Base-by-base conservation (phyloP, 2,888 invertebrate species). In the Agrotis exclamationis region DNA sequence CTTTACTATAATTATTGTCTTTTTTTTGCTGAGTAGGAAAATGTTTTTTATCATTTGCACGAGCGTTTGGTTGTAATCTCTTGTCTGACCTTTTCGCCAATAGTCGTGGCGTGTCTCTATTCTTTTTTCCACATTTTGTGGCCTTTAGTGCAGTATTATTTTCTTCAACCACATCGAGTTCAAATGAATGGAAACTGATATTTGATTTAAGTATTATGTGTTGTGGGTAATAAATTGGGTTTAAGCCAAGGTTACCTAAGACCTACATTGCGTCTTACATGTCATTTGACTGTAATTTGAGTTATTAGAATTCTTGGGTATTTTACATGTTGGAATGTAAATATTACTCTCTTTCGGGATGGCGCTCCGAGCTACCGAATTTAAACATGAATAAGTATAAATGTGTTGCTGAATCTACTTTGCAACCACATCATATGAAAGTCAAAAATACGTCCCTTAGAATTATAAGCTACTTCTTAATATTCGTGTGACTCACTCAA, bases 131-230 rank as follows among this genome's bases (percentile, higher is more conserved):
- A 18, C 45, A 50, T 28, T 28, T 18, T 13, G 24, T 62, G 57
- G 24, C 67, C 57, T 77, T 76, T 54, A 62, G n/a, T 53, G 45
- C 33, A 67, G 7, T 56, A 13, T n/a, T 33, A 33, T 56, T 56
- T 33, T n/a, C 51, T 39, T n/a, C 24, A 56, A 81, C 79, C 82
- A 50, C 82, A 77, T 64, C 48, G 39, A 67, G 63, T 57, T 63
- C 39, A 44, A 50, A 28, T 39, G 22, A 77, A 54, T 59, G 65
- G 11, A 77, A 72, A 57, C 54, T 62, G 14, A 77, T 79, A 79
- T 54, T 63, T n/a, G 5, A 79, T 54, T 63, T n/a, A 7, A n/a
- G 48, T 76, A 71, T 71, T 51, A 53, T 16, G 53, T 81, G 47
- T 80, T 66, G 59, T 63, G 53, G 63, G 45, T 22, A 39, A 20